phyloP scores from a whole-genome alignment of 2,888 invertebrate genomes.

The Heliothis peltigera region DNA sequence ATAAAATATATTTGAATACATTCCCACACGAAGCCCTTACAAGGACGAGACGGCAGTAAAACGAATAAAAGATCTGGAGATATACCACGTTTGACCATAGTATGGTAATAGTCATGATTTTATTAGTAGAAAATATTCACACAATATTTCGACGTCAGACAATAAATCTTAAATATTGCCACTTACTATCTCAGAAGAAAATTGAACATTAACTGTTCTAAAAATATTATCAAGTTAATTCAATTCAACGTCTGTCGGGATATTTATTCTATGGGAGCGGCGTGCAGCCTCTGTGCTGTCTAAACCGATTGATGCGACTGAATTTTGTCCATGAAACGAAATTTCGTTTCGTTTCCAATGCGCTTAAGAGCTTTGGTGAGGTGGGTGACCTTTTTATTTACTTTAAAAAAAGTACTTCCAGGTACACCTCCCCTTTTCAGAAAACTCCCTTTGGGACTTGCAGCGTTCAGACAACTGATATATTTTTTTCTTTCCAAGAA shows the following conservation, averaged over 20 bases:
- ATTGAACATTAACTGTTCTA: not conserved
- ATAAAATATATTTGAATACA: conserved; percentile 48
- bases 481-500: conserved; percentile 17
- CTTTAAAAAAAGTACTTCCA: conserved; percentile 45
- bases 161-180: not conserved
- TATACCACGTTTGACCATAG: conserved; percentile 22
- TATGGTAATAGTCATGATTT: conserved; percentile 19
- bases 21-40: conserved; percentile 30
- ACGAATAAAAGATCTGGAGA: conserved; percentile 21
- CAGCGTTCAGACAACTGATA: conserved; percentile 26
- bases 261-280: conserved; percentile 66
- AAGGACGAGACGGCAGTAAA: conserved; percentile 33
- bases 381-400: conserved; percentile 62
- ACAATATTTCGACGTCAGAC: not conserved
- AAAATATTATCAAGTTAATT: conserved; percentile 25
- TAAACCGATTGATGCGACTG: conserved; percentile 81
- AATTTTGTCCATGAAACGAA: conserved; percentile 72
- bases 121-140: conserved; percentile 7
- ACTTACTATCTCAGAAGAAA: not conserved
- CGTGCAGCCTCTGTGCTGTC: conserved; percentile 73
- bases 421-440: conserved; percentile 39
- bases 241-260: conserved; percentile 28
- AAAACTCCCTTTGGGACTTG: conserved; percentile 40
- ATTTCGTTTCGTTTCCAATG: conserved; percentile 71
- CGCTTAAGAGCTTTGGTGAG: conserved; percentile 67